phyloP scores from a whole-genome alignment of 2,797 vertebrate species.

The Ceryle rudis region DNA sequence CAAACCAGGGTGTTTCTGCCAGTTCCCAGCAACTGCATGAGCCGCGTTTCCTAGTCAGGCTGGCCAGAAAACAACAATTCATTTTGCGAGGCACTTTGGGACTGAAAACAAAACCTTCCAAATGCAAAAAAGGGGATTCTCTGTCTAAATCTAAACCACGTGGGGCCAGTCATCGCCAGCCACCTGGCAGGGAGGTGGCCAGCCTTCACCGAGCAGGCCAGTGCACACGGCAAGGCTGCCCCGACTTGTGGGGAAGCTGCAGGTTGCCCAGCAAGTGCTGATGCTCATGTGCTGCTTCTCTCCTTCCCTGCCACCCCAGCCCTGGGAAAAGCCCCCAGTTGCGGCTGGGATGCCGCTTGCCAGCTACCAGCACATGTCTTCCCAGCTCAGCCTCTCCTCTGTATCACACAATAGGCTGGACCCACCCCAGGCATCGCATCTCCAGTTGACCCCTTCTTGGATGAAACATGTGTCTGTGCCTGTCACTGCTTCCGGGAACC shows the following conservation, averaged over 20 bases:
- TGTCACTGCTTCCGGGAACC: not conserved
- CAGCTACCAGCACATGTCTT: not conserved
- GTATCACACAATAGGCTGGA: not conserved
- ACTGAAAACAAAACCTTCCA: conserved; percentile 7
- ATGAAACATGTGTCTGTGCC: accelerated
- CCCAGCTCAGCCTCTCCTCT: accelerated
- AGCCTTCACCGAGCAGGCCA: not conserved
- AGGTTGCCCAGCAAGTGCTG: accelerated
- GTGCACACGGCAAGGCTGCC: accelerated
- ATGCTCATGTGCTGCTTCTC: not conserved
- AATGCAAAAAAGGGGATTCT: conserved; percentile 32
- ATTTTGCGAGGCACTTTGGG: not conserved
- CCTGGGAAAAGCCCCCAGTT: not conserved
- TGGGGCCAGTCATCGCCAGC: not conserved
- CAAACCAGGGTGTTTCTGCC: conserved; percentile 4
- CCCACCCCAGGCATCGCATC: not conserved
- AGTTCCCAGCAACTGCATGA: conserved; percentile 55
- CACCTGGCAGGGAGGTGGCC: not conserved
- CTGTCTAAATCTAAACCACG: conserved; percentile 13
- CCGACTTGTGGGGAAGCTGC: accelerated
- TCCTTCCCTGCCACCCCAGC: not conserved
- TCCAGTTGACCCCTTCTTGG: not conserved
- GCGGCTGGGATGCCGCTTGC: not conserved
- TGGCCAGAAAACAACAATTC: conserved; percentile 60
- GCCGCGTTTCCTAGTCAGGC: not conserved